phyloP scores from a whole-genome alignment of 2,888 invertebrate species.

The Cynaeus angustus region DNA sequence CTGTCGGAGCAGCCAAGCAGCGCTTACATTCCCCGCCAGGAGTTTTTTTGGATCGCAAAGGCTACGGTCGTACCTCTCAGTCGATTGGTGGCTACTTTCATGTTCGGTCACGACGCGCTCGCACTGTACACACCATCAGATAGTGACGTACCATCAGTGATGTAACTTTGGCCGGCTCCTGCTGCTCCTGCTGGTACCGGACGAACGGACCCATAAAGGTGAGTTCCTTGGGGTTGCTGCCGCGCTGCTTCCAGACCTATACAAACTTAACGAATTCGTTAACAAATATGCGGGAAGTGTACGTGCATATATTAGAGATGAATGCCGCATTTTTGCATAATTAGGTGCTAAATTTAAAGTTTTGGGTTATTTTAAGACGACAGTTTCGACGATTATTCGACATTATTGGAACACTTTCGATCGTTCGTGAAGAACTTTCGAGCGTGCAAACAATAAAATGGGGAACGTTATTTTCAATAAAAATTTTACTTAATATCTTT shows the following conservation, averaged over 20 bases:
- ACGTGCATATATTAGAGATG: too few species aligned
- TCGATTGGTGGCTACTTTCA: conserved; percentile 54
- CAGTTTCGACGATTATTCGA: neutral
- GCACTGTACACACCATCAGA: conserved; percentile 7
- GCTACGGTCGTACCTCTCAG: conserved; percentile 54
- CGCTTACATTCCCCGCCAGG: conserved; percentile 60
- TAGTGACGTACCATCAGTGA: conserved; percentile 15
- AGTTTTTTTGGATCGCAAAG: conserved; percentile 53
- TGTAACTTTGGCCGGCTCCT: conserved; percentile 6
- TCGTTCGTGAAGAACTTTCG: too few species aligned
- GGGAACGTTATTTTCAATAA: too few species aligned
- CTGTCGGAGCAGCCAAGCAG: conserved; percentile 53
- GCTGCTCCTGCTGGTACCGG: conserved; percentile 14
- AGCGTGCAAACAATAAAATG: too few species aligned
- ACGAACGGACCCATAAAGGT: conserved; percentile 1
- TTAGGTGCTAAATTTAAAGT: neutral
- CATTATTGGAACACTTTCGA: too few species aligned
- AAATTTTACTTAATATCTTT: too few species aligned
- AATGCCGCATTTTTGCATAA: too few species aligned
- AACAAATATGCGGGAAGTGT: neutral
- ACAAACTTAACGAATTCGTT: neutral
- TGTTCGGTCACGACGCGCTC: conserved; percentile 50
- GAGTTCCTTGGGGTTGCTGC: neutral
- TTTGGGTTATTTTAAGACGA: neutral
- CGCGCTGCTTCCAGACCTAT: too few species aligned